Percentiles rank a stretch among this genome's conserved stretches.
phyloP scores from a whole-genome alignment of 2,113 vertebrate genomes.

The Crypturellus undulatus region DNA sequence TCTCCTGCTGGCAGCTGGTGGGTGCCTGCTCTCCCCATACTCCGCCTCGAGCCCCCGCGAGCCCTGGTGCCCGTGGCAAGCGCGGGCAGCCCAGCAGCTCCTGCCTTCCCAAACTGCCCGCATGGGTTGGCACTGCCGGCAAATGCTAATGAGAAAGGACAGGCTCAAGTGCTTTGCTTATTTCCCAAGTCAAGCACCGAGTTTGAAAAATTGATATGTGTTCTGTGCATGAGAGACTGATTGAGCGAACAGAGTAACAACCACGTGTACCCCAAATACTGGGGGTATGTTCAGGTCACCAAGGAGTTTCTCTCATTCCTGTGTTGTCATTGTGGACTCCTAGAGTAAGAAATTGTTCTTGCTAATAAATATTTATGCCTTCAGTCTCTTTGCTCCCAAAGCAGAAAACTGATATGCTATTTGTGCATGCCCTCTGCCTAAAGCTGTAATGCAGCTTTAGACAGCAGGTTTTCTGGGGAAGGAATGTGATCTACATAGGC shows the following conservation, averaged over 20 bases:
- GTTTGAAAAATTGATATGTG: neutral
- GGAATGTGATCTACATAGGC: too few species aligned
- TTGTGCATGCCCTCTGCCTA: neutral
- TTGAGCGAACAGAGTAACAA: neutral
- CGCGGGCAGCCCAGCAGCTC: neutral
- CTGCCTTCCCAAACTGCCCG: neutral
- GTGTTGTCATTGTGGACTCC: neutral
- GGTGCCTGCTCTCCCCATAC: neutral
- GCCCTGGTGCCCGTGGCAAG: accelerated
- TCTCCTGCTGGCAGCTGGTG: neutral
- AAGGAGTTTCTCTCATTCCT: neutral
- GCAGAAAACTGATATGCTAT: neutral
- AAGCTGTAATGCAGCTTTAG: neutral
- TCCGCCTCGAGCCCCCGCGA: neutral
- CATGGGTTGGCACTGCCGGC: neutral
- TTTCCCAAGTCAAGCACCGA: neutral
- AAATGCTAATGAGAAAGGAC: neutral
- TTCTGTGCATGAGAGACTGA: neutral
- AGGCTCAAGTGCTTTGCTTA: neutral
- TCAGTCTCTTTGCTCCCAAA: neutral
- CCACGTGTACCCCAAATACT: accelerated
- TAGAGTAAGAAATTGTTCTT: neutral
- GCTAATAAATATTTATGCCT: conserved; percentile 1
- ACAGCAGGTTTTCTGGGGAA: neutral
- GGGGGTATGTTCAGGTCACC: accelerated